Percentiles rank a stretch among this genome's conserved stretches.
Conservation (phyloP, 2,888 invertebrate genomes). For the Trilocha varians region DNA sequence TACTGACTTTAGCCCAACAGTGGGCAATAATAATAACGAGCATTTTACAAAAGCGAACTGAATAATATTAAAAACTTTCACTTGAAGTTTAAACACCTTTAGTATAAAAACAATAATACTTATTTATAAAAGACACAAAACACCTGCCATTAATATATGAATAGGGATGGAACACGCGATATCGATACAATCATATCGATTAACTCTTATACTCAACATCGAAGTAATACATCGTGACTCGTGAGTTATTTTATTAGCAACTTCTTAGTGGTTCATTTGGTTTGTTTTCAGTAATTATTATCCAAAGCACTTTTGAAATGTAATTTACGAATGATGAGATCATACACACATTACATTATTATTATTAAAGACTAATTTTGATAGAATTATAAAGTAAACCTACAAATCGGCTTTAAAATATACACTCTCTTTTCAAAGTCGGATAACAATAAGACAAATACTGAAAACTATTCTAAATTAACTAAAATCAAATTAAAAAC, state of each 20-base stretch:
- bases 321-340: too few relatives aligned
- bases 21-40: too few relatives aligned
- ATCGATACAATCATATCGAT: constrained; percentile 53
- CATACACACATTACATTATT: too few relatives aligned
- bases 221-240: neutral
- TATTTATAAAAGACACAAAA: neutral
- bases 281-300: neutral
- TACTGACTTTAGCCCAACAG: too few relatives aligned
- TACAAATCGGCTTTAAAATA: too few relatives aligned
- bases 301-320: neutral
- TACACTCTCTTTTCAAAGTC: too few relatives aligned
- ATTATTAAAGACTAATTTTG: neutral
- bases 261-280: neutral
- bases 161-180: constrained; percentile 34
- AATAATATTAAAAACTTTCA: neutral
- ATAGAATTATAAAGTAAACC: neutral
- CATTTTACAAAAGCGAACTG: too few relatives aligned
- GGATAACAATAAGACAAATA: too few relatives aligned
- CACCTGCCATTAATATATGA: neutral
- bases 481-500: too few relatives aligned
- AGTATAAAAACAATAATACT: neutral
- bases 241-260: neutral
- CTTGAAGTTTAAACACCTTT: neutral
- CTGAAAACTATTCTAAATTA: too few relatives aligned
- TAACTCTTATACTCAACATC: constrained; percentile 16